These are phyloP conservation scores for Elymnias hypermnestra DNA, from an alignment of 1,140 invertebrate genomes.

Conservation along the genomic window DNA sequence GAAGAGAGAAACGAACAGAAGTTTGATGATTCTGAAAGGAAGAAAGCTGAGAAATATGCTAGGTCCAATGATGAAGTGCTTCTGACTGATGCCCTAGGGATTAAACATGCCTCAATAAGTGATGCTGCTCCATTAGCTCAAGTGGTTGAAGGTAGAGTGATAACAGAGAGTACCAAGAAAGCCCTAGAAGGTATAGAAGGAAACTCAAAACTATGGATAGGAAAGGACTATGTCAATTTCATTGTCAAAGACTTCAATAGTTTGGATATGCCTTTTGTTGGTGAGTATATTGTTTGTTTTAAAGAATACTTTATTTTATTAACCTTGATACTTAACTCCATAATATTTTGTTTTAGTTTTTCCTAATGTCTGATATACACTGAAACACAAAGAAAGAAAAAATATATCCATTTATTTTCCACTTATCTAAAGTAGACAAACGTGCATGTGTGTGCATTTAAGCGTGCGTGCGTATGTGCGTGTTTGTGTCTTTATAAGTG, in stretches of 20 bases:
- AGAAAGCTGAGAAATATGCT: slow-evolving; percentile 73
- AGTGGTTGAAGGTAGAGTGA: slow-evolving; percentile 62
- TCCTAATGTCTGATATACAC: no score
- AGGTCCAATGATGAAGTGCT: slow-evolving; percentile 55
- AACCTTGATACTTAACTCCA: no score
- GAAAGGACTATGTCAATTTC: slow-evolving; percentile 98
- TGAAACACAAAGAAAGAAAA: no score
- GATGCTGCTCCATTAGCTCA: slow-evolving; percentile 49
- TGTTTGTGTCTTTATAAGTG: no score
- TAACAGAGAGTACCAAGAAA: slow-evolving; percentile 61
- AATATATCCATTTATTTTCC: no score
- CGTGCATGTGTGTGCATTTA: no score
- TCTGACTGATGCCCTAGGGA: slow-evolving; percentile 48
- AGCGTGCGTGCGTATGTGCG: no score
- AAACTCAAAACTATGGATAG: slow-evolving; percentile 95
- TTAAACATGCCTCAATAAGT: slow-evolving; percentile 29
- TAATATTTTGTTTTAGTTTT: no score
- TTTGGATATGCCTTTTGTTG: slow-evolving; percentile 91
- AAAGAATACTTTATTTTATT: no score
- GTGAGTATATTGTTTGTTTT: slow-evolving; percentile 73
- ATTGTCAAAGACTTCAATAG: slow-evolving; percentile 98
- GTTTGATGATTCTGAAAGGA: slow-evolving; percentile 72
- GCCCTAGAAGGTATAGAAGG: slow-evolving; percentile 69
- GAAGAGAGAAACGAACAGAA: slow-evolving; percentile 63
- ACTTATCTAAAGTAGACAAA: no score